Conservation (phyloP, 2,888 invertebrate species). For the Epinotia ramella region DNA sequence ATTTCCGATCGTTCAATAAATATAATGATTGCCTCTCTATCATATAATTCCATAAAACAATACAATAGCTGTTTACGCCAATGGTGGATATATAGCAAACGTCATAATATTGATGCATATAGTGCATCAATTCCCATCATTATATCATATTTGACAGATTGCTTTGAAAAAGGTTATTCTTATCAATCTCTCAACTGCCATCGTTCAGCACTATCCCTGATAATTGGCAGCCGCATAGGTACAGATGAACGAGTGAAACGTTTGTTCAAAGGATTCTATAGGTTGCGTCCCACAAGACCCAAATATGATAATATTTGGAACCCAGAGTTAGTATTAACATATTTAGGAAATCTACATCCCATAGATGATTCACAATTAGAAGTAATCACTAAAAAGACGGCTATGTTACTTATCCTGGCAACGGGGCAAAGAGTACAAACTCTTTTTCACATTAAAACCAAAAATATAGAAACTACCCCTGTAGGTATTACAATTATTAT, state of each 20-base stretch:
- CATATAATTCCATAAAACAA: constrained; percentile 14
- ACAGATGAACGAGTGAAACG: neutral
- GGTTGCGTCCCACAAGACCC: neutral
- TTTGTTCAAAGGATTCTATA: neutral
- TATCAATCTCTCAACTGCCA: constrained; percentile 5
- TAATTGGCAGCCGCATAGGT: neutral
- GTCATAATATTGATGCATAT: constrained; percentile 9
- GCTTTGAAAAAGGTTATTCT: neutral
- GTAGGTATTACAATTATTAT: constrained; percentile 33
- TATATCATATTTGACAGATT: constrained; percentile 3
- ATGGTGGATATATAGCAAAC: constrained; percentile 17
- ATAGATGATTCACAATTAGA: constrained; percentile 9
- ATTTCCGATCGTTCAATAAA: constrained; percentile 12
- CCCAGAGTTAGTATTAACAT: neutral
- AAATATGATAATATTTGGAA: constrained; percentile 3
- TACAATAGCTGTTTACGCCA: constrained; percentile 11
- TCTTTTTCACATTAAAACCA: constrained; percentile 4
- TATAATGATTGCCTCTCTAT: constrained; percentile 26
- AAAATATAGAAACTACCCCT: constrained; percentile 22
- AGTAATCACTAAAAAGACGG: constrained; percentile 21
- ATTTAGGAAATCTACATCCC: neutral
- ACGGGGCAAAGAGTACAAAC: constrained; percentile 27
- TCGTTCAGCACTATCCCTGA: neutral
- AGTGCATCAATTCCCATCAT: neutral
- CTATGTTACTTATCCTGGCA: constrained; percentile 22